Evolutionary conservation across 2,888 invertebrate genomes (phyloP).

Genomic region (Athetis lepigone): DNA sequence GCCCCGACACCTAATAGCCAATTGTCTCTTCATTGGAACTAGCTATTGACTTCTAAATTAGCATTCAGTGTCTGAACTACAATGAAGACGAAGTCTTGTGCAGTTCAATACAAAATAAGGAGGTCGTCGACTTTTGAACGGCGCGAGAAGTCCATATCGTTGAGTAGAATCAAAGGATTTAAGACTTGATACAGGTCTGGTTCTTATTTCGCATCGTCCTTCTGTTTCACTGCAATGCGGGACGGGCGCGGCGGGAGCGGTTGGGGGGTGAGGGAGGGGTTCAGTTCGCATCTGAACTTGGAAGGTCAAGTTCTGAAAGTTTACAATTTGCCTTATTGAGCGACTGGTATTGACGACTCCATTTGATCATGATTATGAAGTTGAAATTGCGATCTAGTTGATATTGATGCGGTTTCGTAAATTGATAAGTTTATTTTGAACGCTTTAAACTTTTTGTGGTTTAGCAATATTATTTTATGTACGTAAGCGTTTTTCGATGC

Average conservation of each 20-base stretch:
- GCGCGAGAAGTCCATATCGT: conserved; percentile 59
- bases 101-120: conserved; percentile 61
- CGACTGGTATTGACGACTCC: conserved; percentile 70
- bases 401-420: conserved; percentile 28
- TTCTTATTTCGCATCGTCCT: conserved; percentile 78
- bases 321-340: conserved; percentile 78
- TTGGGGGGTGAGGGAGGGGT: conserved; percentile 67
- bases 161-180: conserved; percentile 66
- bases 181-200: conserved; percentile 69
- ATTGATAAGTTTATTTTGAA: conserved; percentile 12
- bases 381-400: conserved; percentile 28
- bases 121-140: conserved; percentile 66
- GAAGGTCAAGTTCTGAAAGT: conserved; percentile 86
- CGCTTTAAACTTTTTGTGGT: conserved; percentile 1
- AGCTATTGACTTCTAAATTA: conserved; percentile 68
- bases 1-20: conserved; percentile 70
- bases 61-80: conserved; percentile 64
- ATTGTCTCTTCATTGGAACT: conserved; percentile 70
- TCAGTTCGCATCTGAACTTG: conserved; percentile 80
- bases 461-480: background rate
- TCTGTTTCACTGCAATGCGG: conserved; percentile 88
- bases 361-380: conserved; percentile 61
- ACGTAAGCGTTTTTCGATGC: too few relatives aligned
- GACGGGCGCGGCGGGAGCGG: conserved; percentile 70
- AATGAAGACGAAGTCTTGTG: conserved; percentile 60